Evolutionary conservation across 2,113 vertebrate species (phyloP).

Genomic region (Crocuta crocuta): DNA sequence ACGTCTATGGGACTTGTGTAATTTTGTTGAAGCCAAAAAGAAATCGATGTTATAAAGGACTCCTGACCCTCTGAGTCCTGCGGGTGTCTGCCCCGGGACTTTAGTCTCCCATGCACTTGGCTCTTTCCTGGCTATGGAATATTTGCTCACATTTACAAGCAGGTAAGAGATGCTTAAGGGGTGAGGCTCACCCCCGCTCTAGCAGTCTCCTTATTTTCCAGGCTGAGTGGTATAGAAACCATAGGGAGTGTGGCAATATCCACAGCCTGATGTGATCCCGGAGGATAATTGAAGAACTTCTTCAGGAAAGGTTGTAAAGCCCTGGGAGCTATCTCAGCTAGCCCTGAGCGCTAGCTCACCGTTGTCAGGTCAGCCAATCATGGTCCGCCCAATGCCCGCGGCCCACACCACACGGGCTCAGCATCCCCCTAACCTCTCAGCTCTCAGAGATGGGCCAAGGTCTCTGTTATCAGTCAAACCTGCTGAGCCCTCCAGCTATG

Average conservation of each 20-base stretch:
- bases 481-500: background rate
- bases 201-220: background rate
- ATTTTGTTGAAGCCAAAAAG: constrained; percentile 28
- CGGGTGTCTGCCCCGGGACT: background rate
- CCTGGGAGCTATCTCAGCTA: background rate
- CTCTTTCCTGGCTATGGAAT: background rate
- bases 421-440: background rate
- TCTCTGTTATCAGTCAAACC: background rate
- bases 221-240: background rate
- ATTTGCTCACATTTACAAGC: constrained; percentile 24
- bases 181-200: background rate
- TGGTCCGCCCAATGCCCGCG: background rate
- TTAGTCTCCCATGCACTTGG: constrained; percentile 15
- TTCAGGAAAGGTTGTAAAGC: background rate
- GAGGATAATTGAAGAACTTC: background rate
- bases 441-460: background rate
- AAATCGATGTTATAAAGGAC: constrained; percentile 58
- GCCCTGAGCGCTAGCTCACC: background rate
- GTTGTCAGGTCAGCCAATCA: background rate
- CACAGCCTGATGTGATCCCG: background rate
- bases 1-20: background rate
- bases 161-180: background rate
- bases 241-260: background rate
- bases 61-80: background rate
- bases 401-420: background rate